Evolutionary conservation across 2,797 vertebrate genomes (phyloP).

Genomic region (Dermochelys coriacea): DNA sequence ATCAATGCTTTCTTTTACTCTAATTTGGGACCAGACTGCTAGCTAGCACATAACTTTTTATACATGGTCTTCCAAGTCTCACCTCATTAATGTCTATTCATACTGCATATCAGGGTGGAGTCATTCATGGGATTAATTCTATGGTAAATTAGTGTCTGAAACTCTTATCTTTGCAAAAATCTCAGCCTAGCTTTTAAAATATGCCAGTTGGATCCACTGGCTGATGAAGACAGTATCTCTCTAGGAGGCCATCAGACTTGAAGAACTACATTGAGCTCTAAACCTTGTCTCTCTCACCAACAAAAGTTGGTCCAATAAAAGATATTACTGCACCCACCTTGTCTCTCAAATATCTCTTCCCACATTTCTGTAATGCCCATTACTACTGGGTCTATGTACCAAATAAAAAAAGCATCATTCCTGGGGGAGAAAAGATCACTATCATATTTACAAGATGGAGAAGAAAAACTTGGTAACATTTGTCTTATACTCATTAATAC

Average conservation of each 20-base stretch:
- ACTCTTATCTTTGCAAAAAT: neutral
- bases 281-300: neutral
- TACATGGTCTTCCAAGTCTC: neutral
- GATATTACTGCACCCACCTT: neutral
- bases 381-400: neutral
- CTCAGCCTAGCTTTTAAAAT: neutral
- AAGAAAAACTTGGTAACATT: neutral
- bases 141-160: neutral
- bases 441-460: neutral
- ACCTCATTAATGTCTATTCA: neutral
- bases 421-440: neutral
- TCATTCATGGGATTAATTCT: neutral
- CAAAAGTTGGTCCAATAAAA: neutral
- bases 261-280: neutral
- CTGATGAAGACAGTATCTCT: neutral
- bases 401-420: neutral
- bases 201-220: neutral
- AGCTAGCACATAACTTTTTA: neutral
- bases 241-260: neutral
- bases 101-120: rapidly evolving
- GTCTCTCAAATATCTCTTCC: neutral
- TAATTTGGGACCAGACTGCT: neutral
- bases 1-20: neutral
- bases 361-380: neutral
- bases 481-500: neutral